Percentiles rank a stretch among this genome's conserved stretches.
These are phyloP conservation scores for Macropus fuliginosus DNA, from an alignment of 2,797 vertebrate species.

Conservation along the genomic window DNA sequence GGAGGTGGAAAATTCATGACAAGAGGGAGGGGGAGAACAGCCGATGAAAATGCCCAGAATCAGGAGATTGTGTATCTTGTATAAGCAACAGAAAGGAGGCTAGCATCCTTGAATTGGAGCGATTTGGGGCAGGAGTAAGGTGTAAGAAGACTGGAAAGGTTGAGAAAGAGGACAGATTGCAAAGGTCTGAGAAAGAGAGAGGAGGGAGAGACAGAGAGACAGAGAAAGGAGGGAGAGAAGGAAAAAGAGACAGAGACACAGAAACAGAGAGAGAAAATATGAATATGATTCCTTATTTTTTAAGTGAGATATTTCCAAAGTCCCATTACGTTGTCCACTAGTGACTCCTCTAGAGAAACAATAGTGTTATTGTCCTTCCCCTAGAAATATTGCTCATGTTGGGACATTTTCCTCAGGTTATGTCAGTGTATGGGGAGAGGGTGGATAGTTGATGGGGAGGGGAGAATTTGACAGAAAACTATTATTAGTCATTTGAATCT, in stretches of 20 bases:
- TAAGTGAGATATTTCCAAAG: constrained; percentile 78
- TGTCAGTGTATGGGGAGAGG: neutral
- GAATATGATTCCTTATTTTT: constrained; percentile 79
- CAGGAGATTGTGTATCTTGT: neutral
- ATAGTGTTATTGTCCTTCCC: constrained; percentile 79
- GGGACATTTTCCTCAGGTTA: constrained; percentile 75
- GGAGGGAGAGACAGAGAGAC: neutral
- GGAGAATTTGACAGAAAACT: constrained; percentile 76
- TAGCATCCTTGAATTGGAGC: constrained; percentile 13
- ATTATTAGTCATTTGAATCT: constrained; percentile 58
- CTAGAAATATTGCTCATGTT: constrained; percentile 56
- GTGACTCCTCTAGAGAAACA: constrained; percentile 78
- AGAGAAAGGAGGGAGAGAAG: neutral
- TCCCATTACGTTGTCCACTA: constrained; percentile 79
- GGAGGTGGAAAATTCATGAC: neutral
- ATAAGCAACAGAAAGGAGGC: neutral
- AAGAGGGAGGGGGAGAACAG: neutral
- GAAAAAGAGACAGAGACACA: neutral
- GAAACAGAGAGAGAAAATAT: constrained; percentile 23
- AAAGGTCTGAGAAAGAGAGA: neutral
- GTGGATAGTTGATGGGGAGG: neutral
- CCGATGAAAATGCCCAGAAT: neutral
- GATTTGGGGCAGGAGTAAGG: constrained; percentile 3
- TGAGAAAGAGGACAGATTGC: neutral
- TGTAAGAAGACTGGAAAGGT: neutral